Base-by-base conservation (phyloP, 2,797 vertebrate species). In the Sciaenops ocellatus region DNA sequence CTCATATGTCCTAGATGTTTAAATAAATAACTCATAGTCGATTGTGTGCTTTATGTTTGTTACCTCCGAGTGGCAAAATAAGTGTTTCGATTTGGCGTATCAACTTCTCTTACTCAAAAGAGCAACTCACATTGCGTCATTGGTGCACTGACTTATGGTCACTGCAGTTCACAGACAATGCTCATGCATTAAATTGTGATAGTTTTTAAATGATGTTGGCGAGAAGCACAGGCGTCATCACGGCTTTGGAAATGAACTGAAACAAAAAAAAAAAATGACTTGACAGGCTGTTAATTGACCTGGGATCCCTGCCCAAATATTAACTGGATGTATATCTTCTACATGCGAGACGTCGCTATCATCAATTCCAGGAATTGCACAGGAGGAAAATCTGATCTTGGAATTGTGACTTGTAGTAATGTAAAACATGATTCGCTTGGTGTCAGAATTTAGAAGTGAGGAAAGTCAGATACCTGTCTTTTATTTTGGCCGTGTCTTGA, bases 211-310 rank as follows among this genome's bases (percentile, higher is more conserved):
- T 66, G 51, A 70, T 61, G 34, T 54, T 52, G 62, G 66, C 18
- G 15, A 42, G 51, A 80, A 46, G 15, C 38, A 2, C 11, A 10
- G n/a, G 46, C 8, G 15, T 62, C 69, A 46, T 12, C 68, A 57
- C n/a, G 24, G 63, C 77, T 68, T 75, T 47, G 28, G 24, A 26
- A 85, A 85, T 80, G 5, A 73, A 76, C 61, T 73, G 60, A 77
- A 71, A 80, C 9, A 22, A 57, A 68, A 57, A 57, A 68, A 57
- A 5, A 17, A 46, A 78, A 69, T 15, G 4, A 3, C 20, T 78
- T 6, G 73, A 71, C 44, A 18, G 69, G 64, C 30, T 51, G 46
- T 80, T 86, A 55, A 81, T 77, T 72, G 52, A 86, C 78, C 73
- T 12, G 13, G 26, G 41, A 11, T 1, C 3, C 8, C 4, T 4